Evolutionary conservation across 1,140 invertebrate species (phyloP).

Genomic region (Matsumurasca onukii): DNA sequence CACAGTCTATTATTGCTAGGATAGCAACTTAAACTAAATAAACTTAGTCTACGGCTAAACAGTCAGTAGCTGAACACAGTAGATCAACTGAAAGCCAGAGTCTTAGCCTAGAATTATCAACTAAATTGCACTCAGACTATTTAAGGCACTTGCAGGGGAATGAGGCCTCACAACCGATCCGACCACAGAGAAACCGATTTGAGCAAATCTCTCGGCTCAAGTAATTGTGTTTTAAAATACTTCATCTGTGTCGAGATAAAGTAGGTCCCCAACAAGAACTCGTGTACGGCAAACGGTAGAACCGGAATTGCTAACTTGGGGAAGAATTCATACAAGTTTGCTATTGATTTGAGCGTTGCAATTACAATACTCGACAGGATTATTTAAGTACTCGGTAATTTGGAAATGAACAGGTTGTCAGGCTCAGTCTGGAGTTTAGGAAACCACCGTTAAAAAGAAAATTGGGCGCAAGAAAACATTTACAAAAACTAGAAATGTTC

Average conservation of each 20-base stretch:
- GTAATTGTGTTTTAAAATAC: constrained; percentile 7
- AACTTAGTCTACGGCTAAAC: constrained; percentile 21
- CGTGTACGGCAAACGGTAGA: no score
- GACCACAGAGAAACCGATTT: not conserved
- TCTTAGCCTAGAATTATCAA: constrained; percentile 25
- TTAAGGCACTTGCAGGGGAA: constrained; percentile 15
- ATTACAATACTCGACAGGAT: no score
- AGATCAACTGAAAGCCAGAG: constrained; percentile 2
- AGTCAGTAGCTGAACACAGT: constrained; percentile 19
- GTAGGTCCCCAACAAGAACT: no score
- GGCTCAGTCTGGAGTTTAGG: no score
- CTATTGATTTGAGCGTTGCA: no score
- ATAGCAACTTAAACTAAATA: constrained; percentile 16
- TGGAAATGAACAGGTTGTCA: no score
- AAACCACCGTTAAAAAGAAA: no score
- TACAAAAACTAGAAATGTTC: no score
- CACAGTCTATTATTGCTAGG: constrained; percentile 4
- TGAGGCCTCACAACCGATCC: constrained; percentile 3
- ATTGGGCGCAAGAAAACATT: no score
- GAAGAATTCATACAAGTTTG: no score
- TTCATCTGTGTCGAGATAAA: constrained; percentile 11
- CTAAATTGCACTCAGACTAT: constrained; percentile 30
- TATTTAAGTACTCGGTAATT: no score
- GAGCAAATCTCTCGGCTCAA: not conserved
- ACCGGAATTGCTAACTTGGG: no score